These are phyloP conservation scores for Vidua macroura DNA, from an alignment of 2,113 vertebrate species.

Conservation along the genomic window DNA sequence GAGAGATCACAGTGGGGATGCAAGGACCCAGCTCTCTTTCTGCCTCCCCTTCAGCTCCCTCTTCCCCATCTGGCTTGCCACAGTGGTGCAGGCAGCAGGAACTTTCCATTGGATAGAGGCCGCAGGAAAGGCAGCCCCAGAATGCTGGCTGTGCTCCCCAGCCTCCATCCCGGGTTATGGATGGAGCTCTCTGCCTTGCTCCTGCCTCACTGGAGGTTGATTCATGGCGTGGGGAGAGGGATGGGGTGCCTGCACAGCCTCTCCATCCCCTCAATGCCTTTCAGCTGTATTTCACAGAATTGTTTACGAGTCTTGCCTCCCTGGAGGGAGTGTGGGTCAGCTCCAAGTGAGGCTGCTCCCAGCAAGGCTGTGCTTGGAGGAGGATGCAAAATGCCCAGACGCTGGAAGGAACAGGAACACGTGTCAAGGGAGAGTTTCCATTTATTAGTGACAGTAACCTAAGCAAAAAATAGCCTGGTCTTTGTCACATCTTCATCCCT, in stretches of 20 bases:
- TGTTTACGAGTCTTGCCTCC: neutral
- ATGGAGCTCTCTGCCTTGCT: neutral
- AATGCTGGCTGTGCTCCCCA: neutral
- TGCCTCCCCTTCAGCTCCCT: neutral
- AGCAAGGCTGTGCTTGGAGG: fast-evolving
- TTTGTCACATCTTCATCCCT: conserved; percentile 32
- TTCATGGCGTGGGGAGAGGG: neutral
- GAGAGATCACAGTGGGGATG: neutral
- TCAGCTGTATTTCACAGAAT: neutral
- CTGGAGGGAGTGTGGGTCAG: neutral
- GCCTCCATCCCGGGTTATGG: neutral
- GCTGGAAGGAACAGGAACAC: neutral
- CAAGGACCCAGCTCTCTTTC: neutral
- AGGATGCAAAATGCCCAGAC: neutral
- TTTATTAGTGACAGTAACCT: conserved; percentile 42
- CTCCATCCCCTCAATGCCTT: neutral
- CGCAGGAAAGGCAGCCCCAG: fast-evolving
- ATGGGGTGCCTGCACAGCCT: neutral
- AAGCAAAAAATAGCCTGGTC: conserved; percentile 17
- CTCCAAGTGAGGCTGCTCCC: neutral
- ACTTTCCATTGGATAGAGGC: neutral
- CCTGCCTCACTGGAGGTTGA: neutral
- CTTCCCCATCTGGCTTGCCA: neutral
- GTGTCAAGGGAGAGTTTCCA: conserved; percentile 10
- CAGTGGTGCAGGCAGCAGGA: neutral